phyloP scores from a whole-genome alignment of 2,888 invertebrate species.

The Rotaria sp. region DNA sequence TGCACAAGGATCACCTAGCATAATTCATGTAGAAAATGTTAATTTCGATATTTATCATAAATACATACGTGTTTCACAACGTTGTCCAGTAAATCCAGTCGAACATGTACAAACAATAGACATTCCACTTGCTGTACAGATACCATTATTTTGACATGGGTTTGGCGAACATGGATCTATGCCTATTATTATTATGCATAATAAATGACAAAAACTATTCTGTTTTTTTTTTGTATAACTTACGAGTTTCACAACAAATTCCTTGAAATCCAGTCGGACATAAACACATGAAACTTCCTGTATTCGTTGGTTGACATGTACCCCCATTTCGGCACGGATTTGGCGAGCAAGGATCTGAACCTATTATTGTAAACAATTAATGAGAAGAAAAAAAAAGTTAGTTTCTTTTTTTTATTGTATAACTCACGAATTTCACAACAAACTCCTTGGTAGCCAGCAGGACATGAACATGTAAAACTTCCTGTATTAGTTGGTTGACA shows the following conservation, averaged over 20 bases:
- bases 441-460: background rate
- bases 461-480: background rate
- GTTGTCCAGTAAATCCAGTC: constrained; percentile 32
- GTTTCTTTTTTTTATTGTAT: background rate
- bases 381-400: no score
- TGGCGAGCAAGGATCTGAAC: constrained; percentile 19
- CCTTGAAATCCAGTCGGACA: background rate
- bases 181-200: background rate
- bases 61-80: constrained; percentile 34
- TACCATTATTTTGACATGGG: constrained; percentile 36
- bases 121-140: constrained; percentile 31
- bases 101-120: constrained; percentile 30
- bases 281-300: background rate
- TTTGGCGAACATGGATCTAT: constrained; percentile 33
- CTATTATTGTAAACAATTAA: background rate
- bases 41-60: no score
- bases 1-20: constrained; percentile 32
- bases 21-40: no score
- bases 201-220: background rate
- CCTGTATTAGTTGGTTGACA: background rate
- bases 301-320: background rate
- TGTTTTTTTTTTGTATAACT: background rate
- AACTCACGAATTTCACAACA: constrained; percentile 5
- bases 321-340: constrained; percentile 36
- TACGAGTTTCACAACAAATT: background rate